Base-by-base conservation (phyloP, 2,888 invertebrate species). In the Megastigmus dorsalis region DNA sequence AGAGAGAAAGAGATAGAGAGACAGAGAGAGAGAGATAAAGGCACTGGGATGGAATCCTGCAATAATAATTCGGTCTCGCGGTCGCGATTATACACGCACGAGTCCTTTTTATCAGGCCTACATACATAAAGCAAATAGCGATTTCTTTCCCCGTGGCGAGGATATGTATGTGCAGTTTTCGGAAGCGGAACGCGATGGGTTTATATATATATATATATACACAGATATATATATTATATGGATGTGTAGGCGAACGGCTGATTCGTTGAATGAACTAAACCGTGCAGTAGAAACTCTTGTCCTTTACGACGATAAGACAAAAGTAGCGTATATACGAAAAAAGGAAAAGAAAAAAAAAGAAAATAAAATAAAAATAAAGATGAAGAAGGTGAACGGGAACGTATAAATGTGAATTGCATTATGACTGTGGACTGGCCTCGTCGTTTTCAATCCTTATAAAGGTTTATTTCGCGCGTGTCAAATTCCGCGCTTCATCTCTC, bases 251-350 rank as follows among this genome's bases (percentile, higher is more conserved):
- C 41, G 55, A 55, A 54, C 62, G 62, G 62, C 38, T 60, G 60
- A 69, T 69, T 50, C 62, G 54, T 41, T 23, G 52, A 69, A 52
- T 54, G 60, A 43, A 48, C 30, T 30, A 30, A 48, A 62, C 13
- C 45, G 5, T 30, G 55, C 45, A 30, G 48, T 68, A 36, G 48
- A 20, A 5, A 33, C 41, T 41, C 26, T 9, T 50, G 30, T 38
- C 48, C 63, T 62, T 38, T 15, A 23, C 1, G 20, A 10, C 5
- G 30, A 30, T n/a, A n/a, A n/a, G n/a, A n/a, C n/a, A n/a, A n/a
- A n/a, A n/a, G n/a, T n/a, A n/a, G n/a, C n/a, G n/a, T n/a, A n/a
- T n/a, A n/a, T n/a, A n/a, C n/a, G n/a, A n/a, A n/a, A n/a, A n/a
- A n/a, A n/a, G n/a, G n/a, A n/a, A n/a, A n/a, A n/a, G n/a, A n/a